Evolutionary conservation across 2,113 vertebrate species (phyloP).

Genomic region (Rousettus leschenaultii): DNA sequence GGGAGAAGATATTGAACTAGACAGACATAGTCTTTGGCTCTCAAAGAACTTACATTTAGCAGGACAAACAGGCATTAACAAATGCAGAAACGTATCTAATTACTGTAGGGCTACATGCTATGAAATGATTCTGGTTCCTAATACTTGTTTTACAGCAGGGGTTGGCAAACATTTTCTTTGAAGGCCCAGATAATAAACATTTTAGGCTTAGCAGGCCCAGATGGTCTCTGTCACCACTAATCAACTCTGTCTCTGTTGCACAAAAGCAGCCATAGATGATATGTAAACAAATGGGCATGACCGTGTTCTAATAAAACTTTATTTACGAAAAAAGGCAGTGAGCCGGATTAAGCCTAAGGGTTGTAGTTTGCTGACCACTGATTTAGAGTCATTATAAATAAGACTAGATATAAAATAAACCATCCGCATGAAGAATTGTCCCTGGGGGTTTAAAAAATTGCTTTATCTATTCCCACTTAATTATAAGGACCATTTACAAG

Average conservation of each 20-base stretch:
- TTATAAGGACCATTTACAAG: background rate
- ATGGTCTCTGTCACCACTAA: background rate
- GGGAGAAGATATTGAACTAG: background rate
- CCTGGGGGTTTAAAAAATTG: background rate
- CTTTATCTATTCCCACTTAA: background rate
- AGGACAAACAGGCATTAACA: background rate
- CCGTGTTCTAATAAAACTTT: conserved; percentile 5
- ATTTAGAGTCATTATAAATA: background rate
- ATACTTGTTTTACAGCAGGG: background rate
- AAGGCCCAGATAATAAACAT: background rate
- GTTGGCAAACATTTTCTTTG: background rate
- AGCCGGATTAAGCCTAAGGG: background rate
- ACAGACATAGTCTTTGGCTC: background rate
- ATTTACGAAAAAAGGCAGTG: background rate
- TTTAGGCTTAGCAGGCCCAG: background rate
- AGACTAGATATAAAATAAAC: background rate
- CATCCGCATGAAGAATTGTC: background rate
- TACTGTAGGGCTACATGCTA: background rate
- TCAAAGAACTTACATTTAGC: background rate
- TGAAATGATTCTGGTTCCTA: background rate
- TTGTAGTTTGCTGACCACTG: background rate
- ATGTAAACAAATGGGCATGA: background rate
- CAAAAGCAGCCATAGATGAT: background rate
- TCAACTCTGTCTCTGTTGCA: background rate
- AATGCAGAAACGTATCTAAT: background rate